Evolutionary conservation across 2,797 vertebrate genomes (phyloP), one percentile per base, ranked within the genome.

Genomic region (Lutjanus argentimaculatus): DNA sequence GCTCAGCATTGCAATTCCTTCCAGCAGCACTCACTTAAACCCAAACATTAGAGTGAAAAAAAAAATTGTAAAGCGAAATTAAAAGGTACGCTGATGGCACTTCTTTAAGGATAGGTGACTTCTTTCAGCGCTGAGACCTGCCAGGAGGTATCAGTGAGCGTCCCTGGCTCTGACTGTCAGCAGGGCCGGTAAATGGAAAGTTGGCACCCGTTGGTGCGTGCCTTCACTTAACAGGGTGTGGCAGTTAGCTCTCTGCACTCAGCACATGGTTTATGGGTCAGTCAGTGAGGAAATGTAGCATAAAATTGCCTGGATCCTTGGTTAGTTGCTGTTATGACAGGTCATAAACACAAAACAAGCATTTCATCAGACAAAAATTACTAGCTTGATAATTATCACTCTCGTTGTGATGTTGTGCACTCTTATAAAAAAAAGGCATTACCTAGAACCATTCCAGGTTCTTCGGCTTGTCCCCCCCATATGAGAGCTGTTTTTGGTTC

Each of bases 1-100:
- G 92, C 91, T 95, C 90, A 80, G 87, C 91, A 85, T 85, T 93
- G 81, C 86, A 88, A 91, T 92, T 94, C 91, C 89, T 85, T 36
- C 42, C 84, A 92, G 85, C 91, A 88, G 93, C 88, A 89, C 62
- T 91, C 84, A 87, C 92, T 94, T 70, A 62, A 79, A 83, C 65
- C 67, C 78, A 86, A 90, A 85, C 70, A 70, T 85, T 19, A 69
- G 42, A 80, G 56, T n/a, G 51, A 57, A 48, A 74, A 57, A 57
- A 36, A 19, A 43, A 22, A 17, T 77, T 75, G 52, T 72, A 57
- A 66, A 86, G 62, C 61, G 52, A 77, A 83, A 86, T 77, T 83
- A 78, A 80, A 88, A 85, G 36, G 66, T 65, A 51, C 66, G 53
- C 57, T 45, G 67, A 51, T 42, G 36, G 61, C 17, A n/a, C 72